Percentiles rank a stretch among this genome's conserved stretches.
Conservation (phyloP, 2,797 vertebrate genomes). For the Hyperoplus lanceolatus region DNA sequence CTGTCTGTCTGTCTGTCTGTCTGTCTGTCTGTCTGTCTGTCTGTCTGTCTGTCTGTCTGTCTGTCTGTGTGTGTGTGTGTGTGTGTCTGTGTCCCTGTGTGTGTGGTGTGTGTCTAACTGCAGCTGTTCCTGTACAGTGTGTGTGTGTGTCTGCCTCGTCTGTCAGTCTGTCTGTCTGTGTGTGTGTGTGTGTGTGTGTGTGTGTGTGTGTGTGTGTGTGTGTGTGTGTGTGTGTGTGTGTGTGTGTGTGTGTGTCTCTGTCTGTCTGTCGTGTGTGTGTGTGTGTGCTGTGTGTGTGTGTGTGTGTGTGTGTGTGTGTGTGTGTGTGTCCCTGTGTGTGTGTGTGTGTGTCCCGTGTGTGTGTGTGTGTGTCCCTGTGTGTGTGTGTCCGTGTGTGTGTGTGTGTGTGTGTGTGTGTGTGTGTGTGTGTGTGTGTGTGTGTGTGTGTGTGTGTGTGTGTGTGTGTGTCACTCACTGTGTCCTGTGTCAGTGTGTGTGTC, state of each 20-base stretch:
- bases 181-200: neutral
- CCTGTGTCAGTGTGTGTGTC: no score
- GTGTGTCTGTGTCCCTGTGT: slow-evolving; percentile 1
- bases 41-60: slow-evolving; percentile 2
- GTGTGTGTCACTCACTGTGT: no score
- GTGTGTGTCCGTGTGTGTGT: neutral
- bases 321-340: neutral
- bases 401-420: neutral
- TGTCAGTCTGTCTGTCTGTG: no score
- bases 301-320: slow-evolving; percentile 7
- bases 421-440: slow-evolving; percentile 4
- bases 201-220: neutral
- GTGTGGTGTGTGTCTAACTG: no score
- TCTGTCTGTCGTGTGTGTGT: neutral
- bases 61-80: neutral
- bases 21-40: neutral
- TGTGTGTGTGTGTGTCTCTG: slow-evolving; percentile 74
- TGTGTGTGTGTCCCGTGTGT: neutral
- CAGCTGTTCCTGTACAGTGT: no score
- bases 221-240: slow-evolving; percentile 25
- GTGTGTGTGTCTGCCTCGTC: slow-evolving; percentile 2
- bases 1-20: neutral
- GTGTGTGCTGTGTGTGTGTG: neutral
- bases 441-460: slow-evolving; percentile 62
- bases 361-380: neutral